phyloP scores from a whole-genome alignment of 1,140 invertebrate species.

The Armadillidium nasatum region DNA sequence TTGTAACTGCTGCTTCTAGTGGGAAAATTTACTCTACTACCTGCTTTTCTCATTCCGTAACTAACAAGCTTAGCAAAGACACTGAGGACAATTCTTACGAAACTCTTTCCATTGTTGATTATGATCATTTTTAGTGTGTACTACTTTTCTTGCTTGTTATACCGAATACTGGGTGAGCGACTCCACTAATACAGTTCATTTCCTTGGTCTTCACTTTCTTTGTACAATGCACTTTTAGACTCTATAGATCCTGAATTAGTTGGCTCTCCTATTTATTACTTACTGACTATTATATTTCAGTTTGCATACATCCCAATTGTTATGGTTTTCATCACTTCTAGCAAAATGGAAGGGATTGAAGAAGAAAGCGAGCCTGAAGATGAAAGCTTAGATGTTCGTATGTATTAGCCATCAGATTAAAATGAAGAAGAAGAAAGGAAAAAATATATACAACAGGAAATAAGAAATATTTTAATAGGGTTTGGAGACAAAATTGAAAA shows the following conservation, averaged over 20 bases:
- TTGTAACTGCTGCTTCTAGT: background rate
- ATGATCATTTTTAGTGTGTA: background rate
- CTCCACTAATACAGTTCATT: background rate
- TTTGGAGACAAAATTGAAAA: background rate
- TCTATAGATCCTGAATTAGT: background rate
- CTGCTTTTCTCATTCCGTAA: background rate
- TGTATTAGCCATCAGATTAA: background rate
- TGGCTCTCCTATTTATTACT: background rate
- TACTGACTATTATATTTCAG: background rate
- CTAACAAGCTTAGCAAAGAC: background rate
- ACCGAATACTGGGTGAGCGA: background rate
- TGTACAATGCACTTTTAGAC: background rate
- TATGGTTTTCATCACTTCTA: background rate
- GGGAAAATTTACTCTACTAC: background rate
- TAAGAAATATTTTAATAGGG: background rate
- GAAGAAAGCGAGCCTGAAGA: background rate
- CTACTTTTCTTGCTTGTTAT: background rate
- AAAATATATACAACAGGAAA: background rate
- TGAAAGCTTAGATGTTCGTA: background rate
- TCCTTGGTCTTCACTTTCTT: background rate
- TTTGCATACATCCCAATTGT: background rate
- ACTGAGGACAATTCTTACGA: background rate
- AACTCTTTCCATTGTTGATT: background rate
- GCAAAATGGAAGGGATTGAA: background rate
- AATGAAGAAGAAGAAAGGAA: constrained; percentile 1